phyloP scores from a whole-genome alignment of 2,113 vertebrate species.

The Suricata suricatta region DNA sequence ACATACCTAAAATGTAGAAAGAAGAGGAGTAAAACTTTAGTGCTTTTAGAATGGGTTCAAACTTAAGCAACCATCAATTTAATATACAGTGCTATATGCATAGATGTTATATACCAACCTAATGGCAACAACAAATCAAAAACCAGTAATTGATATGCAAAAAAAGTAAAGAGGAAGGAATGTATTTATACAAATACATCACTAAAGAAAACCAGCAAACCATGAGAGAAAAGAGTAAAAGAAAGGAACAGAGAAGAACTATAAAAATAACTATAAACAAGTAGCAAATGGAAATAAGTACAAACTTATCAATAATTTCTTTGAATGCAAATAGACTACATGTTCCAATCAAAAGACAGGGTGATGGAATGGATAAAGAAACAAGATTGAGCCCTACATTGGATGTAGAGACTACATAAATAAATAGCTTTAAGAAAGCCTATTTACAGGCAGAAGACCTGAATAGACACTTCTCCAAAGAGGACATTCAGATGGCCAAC shows the following conservation, averaged over 20 bases:
- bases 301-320: not conserved
- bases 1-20: not conserved
- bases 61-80: not conserved
- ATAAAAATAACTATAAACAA: not conserved
- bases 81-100: not conserved
- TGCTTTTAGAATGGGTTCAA: not conserved
- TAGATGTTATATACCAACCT: not conserved
- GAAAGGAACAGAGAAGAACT: not conserved
- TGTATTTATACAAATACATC: not conserved
- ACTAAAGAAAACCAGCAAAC: not conserved
- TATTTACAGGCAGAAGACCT: not conserved
- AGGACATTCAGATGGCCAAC: no score
- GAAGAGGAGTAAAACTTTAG: not conserved
- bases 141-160: not conserved
- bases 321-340: not conserved
- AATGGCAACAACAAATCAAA: not conserved
- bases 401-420: no score
- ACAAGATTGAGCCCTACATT: not conserved
- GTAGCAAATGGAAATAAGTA: no score
- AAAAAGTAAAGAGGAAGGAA: not conserved
- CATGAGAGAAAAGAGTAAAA: not conserved
- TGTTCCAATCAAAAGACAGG: not conserved
- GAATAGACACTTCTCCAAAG: no score
- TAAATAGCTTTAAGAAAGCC: not conserved
- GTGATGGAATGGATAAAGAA: not conserved